These are phyloP conservation scores for Nudaria mundana DNA, from an alignment of 2,888 invertebrate genomes.

Conservation along the genomic window DNA sequence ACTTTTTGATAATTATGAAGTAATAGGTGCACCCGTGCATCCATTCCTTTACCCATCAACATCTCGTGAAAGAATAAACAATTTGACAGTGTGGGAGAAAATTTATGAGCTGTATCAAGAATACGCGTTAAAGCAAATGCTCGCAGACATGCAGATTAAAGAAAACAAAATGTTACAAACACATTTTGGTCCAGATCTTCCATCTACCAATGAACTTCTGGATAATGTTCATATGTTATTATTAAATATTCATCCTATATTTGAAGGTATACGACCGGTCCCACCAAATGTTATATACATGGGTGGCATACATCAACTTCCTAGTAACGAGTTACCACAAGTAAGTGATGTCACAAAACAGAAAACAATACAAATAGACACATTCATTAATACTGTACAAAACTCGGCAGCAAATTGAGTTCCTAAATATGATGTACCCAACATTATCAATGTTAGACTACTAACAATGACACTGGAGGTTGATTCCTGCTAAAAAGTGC, in stretches of 20 bases:
- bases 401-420: no score
- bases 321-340: constrained; percentile 31
- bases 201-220: constrained; percentile 25
- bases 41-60: constrained; percentile 38
- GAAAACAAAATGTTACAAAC: constrained; percentile 19
- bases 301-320: constrained; percentile 36
- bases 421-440: no score
- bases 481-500: no score
- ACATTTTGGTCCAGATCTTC: constrained; percentile 27
- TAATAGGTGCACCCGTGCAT: constrained; percentile 39
- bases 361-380: no score
- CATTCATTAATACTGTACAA: no score
- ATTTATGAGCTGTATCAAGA: constrained; percentile 26
- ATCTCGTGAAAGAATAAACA: constrained; percentile 23
- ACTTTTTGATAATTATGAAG: constrained; percentile 20
- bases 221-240: constrained; percentile 42
- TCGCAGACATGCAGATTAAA: not conserved
- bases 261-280: constrained; percentile 36
- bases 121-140: constrained; percentile 7
- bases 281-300: constrained; percentile 40
- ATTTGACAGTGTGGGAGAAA: constrained; percentile 41
- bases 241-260: constrained; percentile 39
- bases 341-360: no score
- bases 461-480: no score
- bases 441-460: no score